Base-by-base conservation (phyloP, 2,888 invertebrate genomes). In the Agrochola lota region DNA sequence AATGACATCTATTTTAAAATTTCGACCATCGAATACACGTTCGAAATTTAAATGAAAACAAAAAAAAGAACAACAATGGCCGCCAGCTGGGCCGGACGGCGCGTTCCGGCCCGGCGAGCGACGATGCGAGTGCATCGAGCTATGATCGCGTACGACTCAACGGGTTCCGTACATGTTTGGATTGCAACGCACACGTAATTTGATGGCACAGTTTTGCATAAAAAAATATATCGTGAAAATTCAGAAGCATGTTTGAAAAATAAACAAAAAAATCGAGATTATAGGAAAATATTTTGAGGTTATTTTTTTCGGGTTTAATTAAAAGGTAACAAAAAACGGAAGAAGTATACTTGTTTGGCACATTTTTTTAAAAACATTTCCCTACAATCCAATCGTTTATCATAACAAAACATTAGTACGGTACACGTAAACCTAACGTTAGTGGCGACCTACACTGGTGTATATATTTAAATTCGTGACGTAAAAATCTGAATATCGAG, bases 31-130 rank as follows among this genome's bases (percentile, higher is more conserved):
- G 84, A 85, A 81, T 83, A 74, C 75, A 83, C 76, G 87, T 88
- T 89, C 87, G 81, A 87, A 86, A 89, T 88, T 88, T 86, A 78
- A 85, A 89, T 81, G 72, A 71, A 78, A 83, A 86, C 66, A 84
- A 86, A 86, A 86, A 46, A 85, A 75, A 69, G n/a, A 71, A 79
- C 49, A 74, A 83, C 87, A 88, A 85, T 81, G 85, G 85, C 84
- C 81, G 88, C 82, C 92, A 90, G 88, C 89, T 89, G 90, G 83
- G 83, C 84, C 89, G 88, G 91, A 88, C 91, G 89, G 89, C 89
- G 87, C 90, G 91, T 93, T 92, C 91, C 94, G 90, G 91, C 80
- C 90, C 89, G 89, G 78, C 89, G 92, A 87, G 87, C 90, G 91
- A 90, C 90, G 91, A 91, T 89, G 90, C 88, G 89, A 90, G 89